Conservation (phyloP, 2,113 vertebrate genomes). For the Dissostichus mawsoni region DNA sequence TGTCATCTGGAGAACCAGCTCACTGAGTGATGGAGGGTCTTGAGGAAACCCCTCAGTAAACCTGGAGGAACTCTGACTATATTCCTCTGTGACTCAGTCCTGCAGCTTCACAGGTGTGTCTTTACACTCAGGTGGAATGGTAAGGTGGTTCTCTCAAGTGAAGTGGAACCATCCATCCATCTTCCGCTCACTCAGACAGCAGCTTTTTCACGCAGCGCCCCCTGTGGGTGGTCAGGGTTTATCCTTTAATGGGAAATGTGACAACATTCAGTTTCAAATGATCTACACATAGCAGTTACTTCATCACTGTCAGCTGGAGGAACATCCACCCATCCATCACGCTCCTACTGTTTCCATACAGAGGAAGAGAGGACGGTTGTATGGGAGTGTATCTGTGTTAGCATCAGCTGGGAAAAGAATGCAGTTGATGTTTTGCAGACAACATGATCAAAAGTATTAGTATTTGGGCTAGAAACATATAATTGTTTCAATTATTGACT, state of each 20-base stretch:
- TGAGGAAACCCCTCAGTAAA: not conserved
- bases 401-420: not conserved
- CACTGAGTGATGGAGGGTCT: conserved; percentile 10
- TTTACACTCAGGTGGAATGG: not conserved
- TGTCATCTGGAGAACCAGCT: conserved; percentile 64
- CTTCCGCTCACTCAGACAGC: conserved; percentile 59
- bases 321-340: conserved; percentile 26
- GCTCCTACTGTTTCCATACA: not conserved
- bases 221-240: conserved; percentile 59
- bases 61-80: not conserved
- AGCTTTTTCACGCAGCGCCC: conserved; percentile 65
- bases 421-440: not conserved
- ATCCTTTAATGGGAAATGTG: conserved; percentile 69
- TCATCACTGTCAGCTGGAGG: conserved; percentile 64
- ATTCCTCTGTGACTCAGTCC: not conserved
- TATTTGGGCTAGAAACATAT: not conserved
- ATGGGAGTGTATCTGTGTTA: not conserved
- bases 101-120: not conserved
- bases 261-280: conserved; percentile 79
- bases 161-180: conserved; percentile 50
- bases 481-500: not conserved
- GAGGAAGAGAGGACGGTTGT: not conserved
- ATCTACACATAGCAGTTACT: conserved; percentile 60
- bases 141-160: not conserved
- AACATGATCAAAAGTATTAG: not conserved